Evolutionary conservation across 2,888 invertebrate species (phyloP).

Genomic region (Gandaritis pyraliata): DNA sequence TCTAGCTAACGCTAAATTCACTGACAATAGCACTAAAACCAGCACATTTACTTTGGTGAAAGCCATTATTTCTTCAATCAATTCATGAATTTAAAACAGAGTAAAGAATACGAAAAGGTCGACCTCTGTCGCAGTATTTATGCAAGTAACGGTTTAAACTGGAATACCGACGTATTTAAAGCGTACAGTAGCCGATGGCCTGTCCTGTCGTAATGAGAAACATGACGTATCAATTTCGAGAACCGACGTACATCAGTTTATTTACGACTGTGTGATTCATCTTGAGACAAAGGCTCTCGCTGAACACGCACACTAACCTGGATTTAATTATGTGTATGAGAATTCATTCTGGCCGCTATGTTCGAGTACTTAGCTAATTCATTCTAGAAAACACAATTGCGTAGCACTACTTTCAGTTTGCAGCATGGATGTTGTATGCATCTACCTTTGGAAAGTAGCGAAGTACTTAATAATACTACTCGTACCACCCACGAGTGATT

Average conservation of each 20-base stretch:
- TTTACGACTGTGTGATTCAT: conserved; percentile 34
- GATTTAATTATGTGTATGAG: neutral
- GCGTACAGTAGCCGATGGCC: conserved; percentile 18
- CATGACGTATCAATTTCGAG: conserved; percentile 36
- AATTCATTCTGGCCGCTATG: neutral
- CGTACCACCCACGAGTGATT: no score
- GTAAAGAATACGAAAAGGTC: conserved; percentile 12
- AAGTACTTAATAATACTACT: no score
- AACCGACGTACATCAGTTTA: conserved; percentile 16
- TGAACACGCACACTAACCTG: conserved; percentile 2
- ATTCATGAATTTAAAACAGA: neutral
- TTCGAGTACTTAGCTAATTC: no score
- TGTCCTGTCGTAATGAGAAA: conserved; percentile 26
- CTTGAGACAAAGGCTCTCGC: conserved; percentile 16
- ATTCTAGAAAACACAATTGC: neutral
- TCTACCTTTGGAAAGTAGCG: no score
- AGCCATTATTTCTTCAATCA: conserved; percentile 20
- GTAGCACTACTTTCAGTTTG: no score
- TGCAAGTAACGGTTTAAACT: conserved; percentile 16
- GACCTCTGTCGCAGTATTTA: conserved; percentile 22
- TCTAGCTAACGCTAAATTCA: conserved; percentile 22
- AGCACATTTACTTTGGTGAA: conserved; percentile 16
- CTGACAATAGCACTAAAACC: conserved; percentile 22
- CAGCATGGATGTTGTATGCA: no score
- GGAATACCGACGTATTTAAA: conserved; percentile 14